Evolutionary conservation across 2,888 invertebrate genomes (phyloP).

Genomic region (Iphiclides podalirius): DNA sequence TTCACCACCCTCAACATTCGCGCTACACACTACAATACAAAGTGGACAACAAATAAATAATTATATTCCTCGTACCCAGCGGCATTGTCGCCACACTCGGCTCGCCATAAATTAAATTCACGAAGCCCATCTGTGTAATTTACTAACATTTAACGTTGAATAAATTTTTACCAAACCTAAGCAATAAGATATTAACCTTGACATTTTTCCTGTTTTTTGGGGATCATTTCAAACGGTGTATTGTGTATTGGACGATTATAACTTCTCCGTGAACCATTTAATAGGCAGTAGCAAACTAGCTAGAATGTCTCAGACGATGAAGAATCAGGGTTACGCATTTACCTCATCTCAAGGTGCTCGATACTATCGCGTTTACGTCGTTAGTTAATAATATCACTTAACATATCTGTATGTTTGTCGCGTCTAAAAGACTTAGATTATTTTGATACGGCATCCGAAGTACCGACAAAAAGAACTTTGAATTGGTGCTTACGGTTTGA

Average conservation of each 20-base stretch:
- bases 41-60: conserved; percentile 2
- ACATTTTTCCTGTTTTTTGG: conserved; percentile 11
- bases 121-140: conserved; percentile 4
- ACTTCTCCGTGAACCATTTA: not conserved
- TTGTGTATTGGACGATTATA: not conserved
- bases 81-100: conserved; percentile 13
- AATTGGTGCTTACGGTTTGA: not conserved
- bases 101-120: conserved; percentile 11
- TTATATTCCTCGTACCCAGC: conserved; percentile 3
- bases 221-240: not conserved
- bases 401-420: not conserved
- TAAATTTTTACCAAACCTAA: conserved; percentile 2
- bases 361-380: conserved; percentile 10
- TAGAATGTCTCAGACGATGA: conserved; percentile 13
- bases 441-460: no score
- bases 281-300: not conserved
- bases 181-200: conserved; percentile 5
- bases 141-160: conserved; percentile 3
- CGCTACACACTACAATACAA: no score
- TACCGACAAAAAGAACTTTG: no score
- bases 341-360: conserved; percentile 15
- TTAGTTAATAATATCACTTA: conserved; percentile 14
- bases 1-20: no score
- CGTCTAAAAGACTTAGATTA: no score
- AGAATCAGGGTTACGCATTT: conserved; percentile 18